These are phyloP conservation scores for Meriones unguiculatus DNA, from an alignment of 2,113 vertebrate species.

Conservation along the genomic window DNA sequence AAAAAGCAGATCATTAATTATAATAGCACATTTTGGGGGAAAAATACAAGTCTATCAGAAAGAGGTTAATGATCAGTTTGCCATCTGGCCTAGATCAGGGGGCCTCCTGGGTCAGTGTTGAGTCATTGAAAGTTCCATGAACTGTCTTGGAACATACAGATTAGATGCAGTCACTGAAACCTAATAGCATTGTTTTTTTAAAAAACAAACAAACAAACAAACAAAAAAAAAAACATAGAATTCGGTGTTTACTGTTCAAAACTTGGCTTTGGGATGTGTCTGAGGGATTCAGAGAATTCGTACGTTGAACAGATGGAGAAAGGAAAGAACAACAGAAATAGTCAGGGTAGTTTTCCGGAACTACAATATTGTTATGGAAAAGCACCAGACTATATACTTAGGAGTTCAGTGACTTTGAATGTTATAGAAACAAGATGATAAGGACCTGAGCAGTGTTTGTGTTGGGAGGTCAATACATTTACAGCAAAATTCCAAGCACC, in stretches of 20 bases:
- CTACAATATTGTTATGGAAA: background rate
- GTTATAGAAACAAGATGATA: background rate
- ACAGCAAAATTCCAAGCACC: background rate
- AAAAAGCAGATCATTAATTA: conserved; percentile 72
- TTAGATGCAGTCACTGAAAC: background rate
- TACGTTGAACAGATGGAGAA: background rate
- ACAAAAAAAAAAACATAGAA: background rate
- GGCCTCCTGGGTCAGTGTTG: background rate
- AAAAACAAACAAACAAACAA: background rate
- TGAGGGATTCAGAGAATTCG: background rate
- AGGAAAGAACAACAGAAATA: background rate
- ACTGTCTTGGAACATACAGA: background rate
- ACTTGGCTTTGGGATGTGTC: background rate
- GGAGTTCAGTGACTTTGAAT: background rate
- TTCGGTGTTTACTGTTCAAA: background rate
- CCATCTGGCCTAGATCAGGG: conserved; percentile 63
- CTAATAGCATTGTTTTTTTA: background rate
- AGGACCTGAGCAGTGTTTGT: rapidly evolving
- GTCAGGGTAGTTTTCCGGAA: background rate
- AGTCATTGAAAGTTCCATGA: conserved; percentile 33
- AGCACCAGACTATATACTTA: background rate
- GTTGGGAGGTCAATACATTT: background rate
- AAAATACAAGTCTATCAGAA: conserved; percentile 50
- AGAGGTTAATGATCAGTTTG: conserved; percentile 63
- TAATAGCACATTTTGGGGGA: conserved; percentile 28